A percentile compares a stretch with the other conserved stretches of the same genome.
Evolutionary conservation across 2,113 vertebrate species (phyloP).

Genomic region (Hypomesus transpacificus): DNA sequence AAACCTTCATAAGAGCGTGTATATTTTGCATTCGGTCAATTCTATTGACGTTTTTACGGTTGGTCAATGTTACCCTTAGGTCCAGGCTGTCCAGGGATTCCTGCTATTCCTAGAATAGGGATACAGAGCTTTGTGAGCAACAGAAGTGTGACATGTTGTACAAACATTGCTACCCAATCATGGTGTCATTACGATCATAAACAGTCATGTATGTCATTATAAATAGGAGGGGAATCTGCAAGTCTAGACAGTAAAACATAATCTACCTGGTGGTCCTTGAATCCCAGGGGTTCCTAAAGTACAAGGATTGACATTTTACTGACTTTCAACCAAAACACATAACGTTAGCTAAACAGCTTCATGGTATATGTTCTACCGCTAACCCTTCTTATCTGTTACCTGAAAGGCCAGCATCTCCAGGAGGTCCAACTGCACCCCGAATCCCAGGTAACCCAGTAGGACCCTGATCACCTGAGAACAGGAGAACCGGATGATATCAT

Average conservation of each 20-base stretch:
- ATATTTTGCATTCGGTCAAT: background rate
- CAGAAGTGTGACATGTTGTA: background rate
- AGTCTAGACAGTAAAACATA: background rate
- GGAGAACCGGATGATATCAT: slow-evolving; percentile 7
- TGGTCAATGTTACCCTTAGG: slow-evolving; percentile 73
- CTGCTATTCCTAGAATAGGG: slow-evolving; percentile 77
- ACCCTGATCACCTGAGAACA: slow-evolving; percentile 83
- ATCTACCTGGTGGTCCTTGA: slow-evolving; percentile 88
- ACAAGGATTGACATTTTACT: background rate
- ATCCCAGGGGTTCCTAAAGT: slow-evolving; percentile 81
- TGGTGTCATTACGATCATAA: too few species aligned
- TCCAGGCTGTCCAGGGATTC: slow-evolving; percentile 81
- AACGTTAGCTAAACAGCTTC: background rate
- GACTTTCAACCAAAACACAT: background rate
- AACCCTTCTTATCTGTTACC: slow-evolving; percentile 24
- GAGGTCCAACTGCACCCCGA: slow-evolving; percentile 80
- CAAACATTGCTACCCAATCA: background rate
- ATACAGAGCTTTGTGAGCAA: background rate
- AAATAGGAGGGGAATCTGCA: too few species aligned
- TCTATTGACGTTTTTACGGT: too few species aligned
- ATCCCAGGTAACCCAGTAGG: slow-evolving; percentile 79
- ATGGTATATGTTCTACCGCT: background rate
- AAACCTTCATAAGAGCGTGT: background rate
- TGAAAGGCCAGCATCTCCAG: slow-evolving; percentile 79
- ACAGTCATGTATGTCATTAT: background rate